phyloP scores from a whole-genome alignment of 2,888 invertebrate species.

The Dasypolia templi region DNA sequence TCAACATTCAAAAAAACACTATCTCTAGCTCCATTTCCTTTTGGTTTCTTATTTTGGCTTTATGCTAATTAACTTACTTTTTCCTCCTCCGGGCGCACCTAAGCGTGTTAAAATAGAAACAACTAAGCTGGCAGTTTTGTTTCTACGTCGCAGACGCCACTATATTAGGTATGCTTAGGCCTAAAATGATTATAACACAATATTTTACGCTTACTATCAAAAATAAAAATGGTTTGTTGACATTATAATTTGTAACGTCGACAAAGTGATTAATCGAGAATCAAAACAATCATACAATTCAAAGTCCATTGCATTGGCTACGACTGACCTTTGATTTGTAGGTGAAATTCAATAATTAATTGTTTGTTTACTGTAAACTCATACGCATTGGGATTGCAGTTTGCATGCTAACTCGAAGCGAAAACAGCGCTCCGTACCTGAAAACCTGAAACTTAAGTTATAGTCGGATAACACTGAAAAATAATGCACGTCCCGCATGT shows the following conservation, averaged over 20 bases:
- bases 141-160: conserved; percentile 17
- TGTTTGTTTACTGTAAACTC: conserved; percentile 29
- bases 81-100: too few species aligned
- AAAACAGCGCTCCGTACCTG: conserved; percentile 11
- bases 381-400: conserved; percentile 30
- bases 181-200: conserved; percentile 28
- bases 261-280: conserved; percentile 29
- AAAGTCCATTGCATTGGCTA: conserved; percentile 42
- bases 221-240: conserved; percentile 30
- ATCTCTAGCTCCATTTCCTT: too few species aligned
- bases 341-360: conserved; percentile 38
- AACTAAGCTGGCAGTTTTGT: neutral
- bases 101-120: too few species aligned
- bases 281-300: conserved; percentile 41
- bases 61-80: too few species aligned
- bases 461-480: neutral
- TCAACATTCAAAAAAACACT: too few species aligned
- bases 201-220: conserved; percentile 16
- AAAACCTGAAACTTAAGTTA: neutral
- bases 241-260: conserved; percentile 30
- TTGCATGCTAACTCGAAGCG: conserved; percentile 9
- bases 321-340: conserved; percentile 49
- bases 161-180: neutral
- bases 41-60: too few species aligned
- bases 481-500: conserved; percentile 43